phyloP scores from a whole-genome alignment of 2,888 invertebrate genomes.

The Drosophila kambysellisi region DNA sequence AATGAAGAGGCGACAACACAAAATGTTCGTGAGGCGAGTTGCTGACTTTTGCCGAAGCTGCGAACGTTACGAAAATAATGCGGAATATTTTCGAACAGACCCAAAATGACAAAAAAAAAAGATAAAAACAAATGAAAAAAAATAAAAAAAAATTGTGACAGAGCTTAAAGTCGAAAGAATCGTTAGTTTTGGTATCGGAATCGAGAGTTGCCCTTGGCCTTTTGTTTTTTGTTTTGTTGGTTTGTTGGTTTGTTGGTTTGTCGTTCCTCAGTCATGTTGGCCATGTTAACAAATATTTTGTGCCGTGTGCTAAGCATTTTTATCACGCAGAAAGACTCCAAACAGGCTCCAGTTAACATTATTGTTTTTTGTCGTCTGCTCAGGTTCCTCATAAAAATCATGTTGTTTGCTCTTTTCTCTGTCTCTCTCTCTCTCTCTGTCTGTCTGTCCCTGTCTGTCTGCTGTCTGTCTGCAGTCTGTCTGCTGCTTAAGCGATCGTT shows the following conservation, averaged over 20 bases:
- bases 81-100: constrained; percentile 66
- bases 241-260: constrained; percentile 18
- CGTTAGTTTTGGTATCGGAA: constrained; percentile 34
- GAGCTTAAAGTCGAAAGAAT: constrained; percentile 28
- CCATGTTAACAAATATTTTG: constrained; percentile 76
- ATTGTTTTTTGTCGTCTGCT: constrained; percentile 35
- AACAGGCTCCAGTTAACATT: constrained; percentile 51
- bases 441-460: neutral
- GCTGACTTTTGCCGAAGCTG: constrained; percentile 57
- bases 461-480: neutral
- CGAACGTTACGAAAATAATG: constrained; percentile 64
- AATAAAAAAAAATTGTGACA: constrained; percentile 21
- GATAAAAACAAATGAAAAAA: constrained; percentile 10
- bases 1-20: constrained; percentile 68
- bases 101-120: neutral
- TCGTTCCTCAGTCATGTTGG: constrained; percentile 62
- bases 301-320: constrained; percentile 77
- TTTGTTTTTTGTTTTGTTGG: constrained; percentile 28
- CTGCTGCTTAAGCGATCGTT: constrained; percentile 74
- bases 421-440: neutral
- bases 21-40: constrained; percentile 71
- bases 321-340: constrained; percentile 65
- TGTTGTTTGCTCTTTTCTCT: constrained; percentile 25
- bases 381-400: constrained; percentile 68
- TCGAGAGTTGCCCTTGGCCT: constrained; percentile 40